Conservation (phyloP, 1,140 invertebrate species). For the Cephus cinctus region DNA sequence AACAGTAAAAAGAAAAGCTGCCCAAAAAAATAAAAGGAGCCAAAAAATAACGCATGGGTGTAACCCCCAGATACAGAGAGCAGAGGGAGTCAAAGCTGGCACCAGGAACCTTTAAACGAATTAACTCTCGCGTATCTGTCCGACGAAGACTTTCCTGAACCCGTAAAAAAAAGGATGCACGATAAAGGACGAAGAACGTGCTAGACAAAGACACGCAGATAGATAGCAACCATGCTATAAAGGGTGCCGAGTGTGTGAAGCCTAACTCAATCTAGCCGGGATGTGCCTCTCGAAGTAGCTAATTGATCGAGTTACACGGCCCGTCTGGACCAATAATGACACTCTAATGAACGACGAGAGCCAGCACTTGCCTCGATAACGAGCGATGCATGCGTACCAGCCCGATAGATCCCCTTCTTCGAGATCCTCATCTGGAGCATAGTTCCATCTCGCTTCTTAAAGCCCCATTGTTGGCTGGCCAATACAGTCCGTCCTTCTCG, state of each 20-base stretch:
- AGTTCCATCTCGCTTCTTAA: too few species aligned
- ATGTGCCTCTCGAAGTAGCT: constrained; percentile 16
- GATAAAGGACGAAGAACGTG: constrained; percentile 11
- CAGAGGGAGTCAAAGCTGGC: too few species aligned
- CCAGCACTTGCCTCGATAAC: not conserved
- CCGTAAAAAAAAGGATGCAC: too few species aligned
- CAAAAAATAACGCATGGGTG: too few species aligned
- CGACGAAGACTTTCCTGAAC: too few species aligned
- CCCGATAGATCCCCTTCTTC: too few species aligned
- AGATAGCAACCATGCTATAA: not conserved
- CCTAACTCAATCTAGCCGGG: constrained; percentile 21
- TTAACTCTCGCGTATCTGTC: constrained; percentile 19
- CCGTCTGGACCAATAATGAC: constrained; percentile 26
- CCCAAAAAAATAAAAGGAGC: too few species aligned
- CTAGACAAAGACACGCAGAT: constrained; percentile 4
- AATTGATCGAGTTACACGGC: constrained; percentile 35
- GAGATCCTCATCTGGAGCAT: too few species aligned
- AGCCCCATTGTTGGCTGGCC: too few species aligned
- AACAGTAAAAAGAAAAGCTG: too few species aligned
- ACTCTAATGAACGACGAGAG: constrained; percentile 18
- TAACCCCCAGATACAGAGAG: too few species aligned
- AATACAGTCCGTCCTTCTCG: too few species aligned
- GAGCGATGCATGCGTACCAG: not conserved
- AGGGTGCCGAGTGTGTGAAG: constrained; percentile 12
- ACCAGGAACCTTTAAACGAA: constrained; percentile 17